Conservation (phyloP, 1,140 invertebrate species). For the Bombus pyrosoma region DNA sequence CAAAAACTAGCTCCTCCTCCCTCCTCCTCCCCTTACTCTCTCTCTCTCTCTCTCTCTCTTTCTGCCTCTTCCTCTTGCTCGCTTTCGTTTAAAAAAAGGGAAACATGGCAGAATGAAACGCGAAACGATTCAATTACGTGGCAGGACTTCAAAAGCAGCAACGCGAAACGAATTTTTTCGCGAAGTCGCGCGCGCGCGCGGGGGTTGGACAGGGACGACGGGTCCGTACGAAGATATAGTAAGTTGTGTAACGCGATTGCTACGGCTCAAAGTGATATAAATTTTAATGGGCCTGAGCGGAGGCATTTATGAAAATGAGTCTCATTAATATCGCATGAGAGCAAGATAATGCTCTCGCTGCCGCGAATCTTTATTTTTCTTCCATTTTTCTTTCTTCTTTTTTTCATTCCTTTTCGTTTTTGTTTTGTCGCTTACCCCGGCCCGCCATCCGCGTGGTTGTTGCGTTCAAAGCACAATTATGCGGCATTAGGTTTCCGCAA, state of each 20-base stretch:
- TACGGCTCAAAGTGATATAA: conserved; percentile 39
- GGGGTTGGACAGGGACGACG: not conserved
- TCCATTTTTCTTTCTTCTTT: not conserved
- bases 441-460: conserved; percentile 25
- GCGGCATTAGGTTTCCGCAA: conserved; percentile 67
- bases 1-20: conserved; percentile 4
- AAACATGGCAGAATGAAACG: conserved; percentile 15
- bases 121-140: conserved; percentile 10
- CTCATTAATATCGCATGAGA: conserved; percentile 65
- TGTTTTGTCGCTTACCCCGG: not conserved
- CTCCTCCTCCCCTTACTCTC: not conserved
- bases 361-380: not conserved
- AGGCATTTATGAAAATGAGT: conserved; percentile 63
- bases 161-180: conserved; percentile 20
- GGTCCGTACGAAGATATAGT: conserved; percentile 3
- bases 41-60: not conserved
- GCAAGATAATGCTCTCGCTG: conserved; percentile 52
- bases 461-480: conserved; percentile 69
- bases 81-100: not conserved
- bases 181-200: not conserved
- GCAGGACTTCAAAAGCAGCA: conserved; percentile 22
- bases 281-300: conserved; percentile 43
- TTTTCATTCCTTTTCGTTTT: not conserved
- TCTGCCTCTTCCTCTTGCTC: not conserved
- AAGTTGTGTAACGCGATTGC: conserved; percentile 36